A percentile compares a stretch with the other conserved stretches of the same genome.
These are phyloP conservation scores for Thunnus thynnus DNA, from an alignment of 2,113 vertebrate genomes.

Conservation along the genomic window DNA sequence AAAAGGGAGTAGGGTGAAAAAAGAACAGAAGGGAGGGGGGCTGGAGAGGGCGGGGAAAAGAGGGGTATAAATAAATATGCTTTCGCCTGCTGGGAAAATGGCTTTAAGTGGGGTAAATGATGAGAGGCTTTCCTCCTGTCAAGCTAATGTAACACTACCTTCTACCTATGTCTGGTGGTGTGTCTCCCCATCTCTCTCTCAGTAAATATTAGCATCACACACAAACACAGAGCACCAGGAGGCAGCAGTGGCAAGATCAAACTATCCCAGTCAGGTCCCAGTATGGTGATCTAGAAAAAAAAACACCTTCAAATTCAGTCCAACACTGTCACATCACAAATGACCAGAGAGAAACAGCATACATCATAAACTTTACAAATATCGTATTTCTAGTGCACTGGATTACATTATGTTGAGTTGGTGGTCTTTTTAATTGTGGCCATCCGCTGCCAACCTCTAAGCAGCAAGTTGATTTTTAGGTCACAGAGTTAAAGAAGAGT, in stretches of 20 bases:
- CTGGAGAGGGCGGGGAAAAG: background rate
- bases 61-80: conserved; percentile 38
- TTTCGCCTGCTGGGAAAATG: conserved; percentile 13
- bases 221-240: conserved; percentile 20
- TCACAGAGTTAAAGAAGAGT: too few species aligned
- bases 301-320: background rate
- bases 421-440: too few species aligned
- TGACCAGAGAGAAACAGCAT: too few species aligned
- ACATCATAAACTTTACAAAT: too few species aligned
- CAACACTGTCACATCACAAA: background rate
- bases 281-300: background rate
- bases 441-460: too few species aligned
- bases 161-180: background rate
- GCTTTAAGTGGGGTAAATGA: conserved; percentile 10
- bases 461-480: too few species aligned
- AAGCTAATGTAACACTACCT: background rate
- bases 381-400: too few species aligned
- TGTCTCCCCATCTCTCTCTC: conserved; percentile 14
- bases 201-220: conserved; percentile 44
- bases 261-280: conserved; percentile 1
- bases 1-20: conserved; percentile 15
- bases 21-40: background rate
- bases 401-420: too few species aligned
- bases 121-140: background rate
- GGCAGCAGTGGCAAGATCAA: background rate